Evolutionary conservation across 2,888 invertebrate species (phyloP).

Genomic region (Thymelicus sylvestris): DNA sequence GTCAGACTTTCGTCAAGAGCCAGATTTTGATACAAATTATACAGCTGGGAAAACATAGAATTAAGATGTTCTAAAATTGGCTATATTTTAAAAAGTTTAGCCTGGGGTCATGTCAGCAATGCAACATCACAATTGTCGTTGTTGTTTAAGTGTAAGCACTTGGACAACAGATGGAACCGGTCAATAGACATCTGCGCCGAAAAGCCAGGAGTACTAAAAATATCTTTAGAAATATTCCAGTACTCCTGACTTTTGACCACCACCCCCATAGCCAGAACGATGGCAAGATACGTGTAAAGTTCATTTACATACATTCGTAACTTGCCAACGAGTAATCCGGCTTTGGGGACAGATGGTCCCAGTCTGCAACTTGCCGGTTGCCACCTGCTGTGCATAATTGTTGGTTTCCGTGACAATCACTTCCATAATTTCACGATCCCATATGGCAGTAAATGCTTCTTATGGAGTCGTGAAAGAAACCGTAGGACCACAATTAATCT

Average conservation of each 20-base stretch:
- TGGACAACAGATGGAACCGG: conserved; percentile 4
- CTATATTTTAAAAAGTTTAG: conserved; percentile 39
- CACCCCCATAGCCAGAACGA: conserved; percentile 34
- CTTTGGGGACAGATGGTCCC: conserved; percentile 28
- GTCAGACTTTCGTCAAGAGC: conserved; percentile 45
- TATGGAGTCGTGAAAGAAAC: conserved; percentile 20
- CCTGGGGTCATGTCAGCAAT: neutral
- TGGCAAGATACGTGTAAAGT: conserved; percentile 34
- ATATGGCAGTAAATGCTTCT: neutral
- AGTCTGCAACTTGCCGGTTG: neutral
- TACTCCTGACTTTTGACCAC: conserved; percentile 28
- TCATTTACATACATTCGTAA: neutral
- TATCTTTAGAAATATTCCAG: conserved; percentile 30
- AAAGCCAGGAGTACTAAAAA: conserved; percentile 33
- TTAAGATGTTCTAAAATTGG: conserved; percentile 40
- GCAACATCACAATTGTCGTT: conserved; percentile 15
- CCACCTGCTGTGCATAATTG: conserved; percentile 40
- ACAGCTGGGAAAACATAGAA: conserved; percentile 34
- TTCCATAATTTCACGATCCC: conserved; percentile 30
- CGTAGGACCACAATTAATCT: conserved; percentile 35
- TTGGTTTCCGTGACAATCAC: conserved; percentile 38
- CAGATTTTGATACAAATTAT: conserved; percentile 13
- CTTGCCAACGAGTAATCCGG: neutral
- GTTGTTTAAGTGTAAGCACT: conserved; percentile 41
- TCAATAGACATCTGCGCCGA: conserved; percentile 16